Base-by-base conservation (phyloP, 2,113 vertebrate genomes). In the Rhinoderma darwinii region DNA sequence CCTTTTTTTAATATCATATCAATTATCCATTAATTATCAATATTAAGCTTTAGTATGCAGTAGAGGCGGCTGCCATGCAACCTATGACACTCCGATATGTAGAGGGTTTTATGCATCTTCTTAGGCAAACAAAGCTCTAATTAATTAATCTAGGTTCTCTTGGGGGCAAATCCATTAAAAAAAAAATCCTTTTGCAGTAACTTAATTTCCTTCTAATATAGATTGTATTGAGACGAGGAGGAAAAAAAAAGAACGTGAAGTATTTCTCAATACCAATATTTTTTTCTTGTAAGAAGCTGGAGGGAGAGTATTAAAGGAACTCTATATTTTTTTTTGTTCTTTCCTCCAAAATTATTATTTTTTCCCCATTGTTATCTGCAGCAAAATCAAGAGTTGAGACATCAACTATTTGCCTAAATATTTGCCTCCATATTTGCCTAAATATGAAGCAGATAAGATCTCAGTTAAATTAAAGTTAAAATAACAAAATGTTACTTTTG, bases 141-240 rank as follows among this genome's bases (percentile, higher is more conserved):
- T 86, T 86, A 86, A 86, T 86, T 78, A 78, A 79, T 43, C 56
- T 12, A 11, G 12, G 27, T 86, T 86, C 84, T 86, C 84, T 86
- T 51, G 84, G 84, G 84, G 84, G 41, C 12, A 54, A 86, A 78
- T 79, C 75, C 75, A 78, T 86, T 86, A 86, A 78, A 75, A 78
- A 50, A 51, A 56, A 79, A 79, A 63, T 63, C 59, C 32, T 86
- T 77, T 68, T 86, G 75, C 84, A 78, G 56, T 66, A 68, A 63
- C 54, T 77, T 86, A 78, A 86, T 86, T 86, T 78, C 84, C 76
- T 59, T 41, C 41, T 81, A 35, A 44, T 80, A 79, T 51, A 86
- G 32, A 86, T 56, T 72, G 76, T 32, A 51, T 39, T 73, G 14
- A 47, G 54, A 11, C 37, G 17, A 73, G 9, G 35, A 50, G 61